Percentiles rank a stretch among this genome's conserved stretches.
phyloP scores from a whole-genome alignment of 2,113 vertebrate species.

The Candoia aspera region DNA sequence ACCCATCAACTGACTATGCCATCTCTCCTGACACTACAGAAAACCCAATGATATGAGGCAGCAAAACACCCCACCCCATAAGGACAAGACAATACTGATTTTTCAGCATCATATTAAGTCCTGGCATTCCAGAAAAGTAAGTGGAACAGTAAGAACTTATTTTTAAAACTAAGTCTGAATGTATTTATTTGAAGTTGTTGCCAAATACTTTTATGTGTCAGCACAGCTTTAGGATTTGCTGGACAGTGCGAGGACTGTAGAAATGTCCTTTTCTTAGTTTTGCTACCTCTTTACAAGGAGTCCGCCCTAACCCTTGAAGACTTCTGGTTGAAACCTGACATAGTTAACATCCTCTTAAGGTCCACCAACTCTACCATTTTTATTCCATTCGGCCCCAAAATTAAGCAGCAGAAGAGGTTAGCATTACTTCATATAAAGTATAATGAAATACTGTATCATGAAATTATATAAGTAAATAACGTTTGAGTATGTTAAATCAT shows the following conservation, averaged over 20 bases:
- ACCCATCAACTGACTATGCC: background rate
- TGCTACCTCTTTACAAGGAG: background rate
- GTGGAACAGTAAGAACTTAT: background rate
- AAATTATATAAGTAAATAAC: too few species aligned
- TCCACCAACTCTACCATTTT: background rate
- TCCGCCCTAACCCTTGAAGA: background rate
- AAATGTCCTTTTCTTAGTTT: background rate
- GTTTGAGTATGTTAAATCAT: too few species aligned
- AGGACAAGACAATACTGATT: background rate
- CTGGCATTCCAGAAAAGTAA: background rate
- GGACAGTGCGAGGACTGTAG: background rate
- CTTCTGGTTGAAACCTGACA: background rate
- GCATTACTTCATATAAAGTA: background rate
- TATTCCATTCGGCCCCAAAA: background rate
- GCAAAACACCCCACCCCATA: background rate
- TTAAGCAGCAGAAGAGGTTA: background rate
- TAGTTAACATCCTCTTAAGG: background rate
- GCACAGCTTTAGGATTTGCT: background rate
- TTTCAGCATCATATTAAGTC: background rate
- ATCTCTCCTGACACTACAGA: background rate
- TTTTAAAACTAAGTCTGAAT: background rate
- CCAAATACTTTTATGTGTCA: background rate
- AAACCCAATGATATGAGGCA: background rate
- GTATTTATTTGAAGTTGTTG: background rate
- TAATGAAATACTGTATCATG: background rate